phyloP scores from a whole-genome alignment of 2,888 invertebrate genomes.

The Xanthostigma xanthostigma region DNA sequence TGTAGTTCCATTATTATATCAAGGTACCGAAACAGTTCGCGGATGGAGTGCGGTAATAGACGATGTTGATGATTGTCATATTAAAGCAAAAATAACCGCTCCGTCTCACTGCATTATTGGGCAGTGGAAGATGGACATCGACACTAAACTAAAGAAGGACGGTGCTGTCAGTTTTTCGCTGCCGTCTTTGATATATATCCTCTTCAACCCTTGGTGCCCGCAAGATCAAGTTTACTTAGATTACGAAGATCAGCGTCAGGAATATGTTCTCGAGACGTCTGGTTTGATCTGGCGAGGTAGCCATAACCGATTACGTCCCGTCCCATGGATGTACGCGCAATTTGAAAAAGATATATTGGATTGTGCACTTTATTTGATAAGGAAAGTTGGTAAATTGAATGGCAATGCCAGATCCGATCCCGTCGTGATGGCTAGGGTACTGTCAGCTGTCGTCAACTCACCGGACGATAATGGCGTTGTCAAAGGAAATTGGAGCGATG shows the following conservation, averaged over 20 bases:
- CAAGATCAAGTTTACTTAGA: constrained; percentile 50
- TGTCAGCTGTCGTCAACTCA: constrained; percentile 81
- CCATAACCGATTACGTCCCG: constrained; percentile 65
- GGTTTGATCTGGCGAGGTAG: constrained; percentile 87
- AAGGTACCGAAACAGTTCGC: constrained; percentile 40
- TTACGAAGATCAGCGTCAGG: constrained; percentile 56
- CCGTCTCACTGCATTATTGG: constrained; percentile 62
- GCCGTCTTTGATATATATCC: constrained; percentile 59
- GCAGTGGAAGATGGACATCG: constrained; percentile 71
- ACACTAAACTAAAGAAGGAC: constrained; percentile 54
- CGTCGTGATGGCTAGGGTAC: constrained; percentile 55
- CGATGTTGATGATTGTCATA: constrained; percentile 42
- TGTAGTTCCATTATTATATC: constrained; percentile 54
- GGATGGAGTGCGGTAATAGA: constrained; percentile 64
- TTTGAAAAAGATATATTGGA: constrained; percentile 72
- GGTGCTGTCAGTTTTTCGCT: constrained; percentile 64
- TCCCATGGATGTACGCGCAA: constrained; percentile 86
- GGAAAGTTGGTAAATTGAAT: constrained; percentile 36
- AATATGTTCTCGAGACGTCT: constrained; percentile 72
- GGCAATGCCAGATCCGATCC: constrained; percentile 59
- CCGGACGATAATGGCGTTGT: constrained; percentile 77
- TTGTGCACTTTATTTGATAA: constrained; percentile 59
- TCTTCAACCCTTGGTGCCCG: constrained; percentile 84
- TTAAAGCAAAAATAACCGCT: constrained; percentile 48
- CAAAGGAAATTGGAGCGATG: constrained; percentile 77